Conservation (phyloP, 1,140 invertebrate genomes). For the Drosophila mojavensis region DNA sequence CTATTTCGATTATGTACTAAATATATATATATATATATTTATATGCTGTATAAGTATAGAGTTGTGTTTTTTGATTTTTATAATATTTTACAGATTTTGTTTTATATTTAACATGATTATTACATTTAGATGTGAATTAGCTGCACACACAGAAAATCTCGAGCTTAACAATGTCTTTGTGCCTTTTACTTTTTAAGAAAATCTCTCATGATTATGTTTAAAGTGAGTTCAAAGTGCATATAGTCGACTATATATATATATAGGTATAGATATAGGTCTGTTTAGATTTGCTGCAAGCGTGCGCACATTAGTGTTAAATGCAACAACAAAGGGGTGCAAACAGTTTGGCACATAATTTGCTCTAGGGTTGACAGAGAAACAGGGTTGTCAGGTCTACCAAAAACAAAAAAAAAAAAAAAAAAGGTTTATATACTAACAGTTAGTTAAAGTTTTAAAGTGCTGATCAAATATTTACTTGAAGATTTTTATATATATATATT, state of each 20-base stretch:
- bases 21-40: slow-evolving; percentile 16
- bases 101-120: slow-evolving; percentile 31
- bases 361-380: slow-evolving; percentile 9
- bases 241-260: background rate
- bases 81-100: slow-evolving; percentile 59
- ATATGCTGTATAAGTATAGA: slow-evolving; percentile 7
- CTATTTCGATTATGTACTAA: slow-evolving; percentile 16
- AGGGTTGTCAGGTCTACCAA: slow-evolving; percentile 6
- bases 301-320: slow-evolving; percentile 52
- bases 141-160: slow-evolving; percentile 45
- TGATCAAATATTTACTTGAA: slow-evolving; percentile 13
- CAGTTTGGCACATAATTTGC: slow-evolving; percentile 56
- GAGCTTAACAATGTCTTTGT: slow-evolving; percentile 49
- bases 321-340: slow-evolving; percentile 75
- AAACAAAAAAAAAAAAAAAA: background rate
- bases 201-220: slow-evolving; percentile 33
- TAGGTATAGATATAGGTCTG: background rate
- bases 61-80: slow-evolving; percentile 14
- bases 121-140: slow-evolving; percentile 38
- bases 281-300: slow-evolving; percentile 3
- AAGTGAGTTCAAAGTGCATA: slow-evolving; percentile 5
- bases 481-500: slow-evolving; percentile 1
- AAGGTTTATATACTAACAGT: slow-evolving; percentile 13
- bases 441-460: background rate
- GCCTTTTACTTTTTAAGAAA: slow-evolving; percentile 1